Evolutionary conservation across 2,797 vertebrate species (phyloP), one percentile per base, ranked within the genome.

Genomic region (Rhynchonycteris naso): DNA sequence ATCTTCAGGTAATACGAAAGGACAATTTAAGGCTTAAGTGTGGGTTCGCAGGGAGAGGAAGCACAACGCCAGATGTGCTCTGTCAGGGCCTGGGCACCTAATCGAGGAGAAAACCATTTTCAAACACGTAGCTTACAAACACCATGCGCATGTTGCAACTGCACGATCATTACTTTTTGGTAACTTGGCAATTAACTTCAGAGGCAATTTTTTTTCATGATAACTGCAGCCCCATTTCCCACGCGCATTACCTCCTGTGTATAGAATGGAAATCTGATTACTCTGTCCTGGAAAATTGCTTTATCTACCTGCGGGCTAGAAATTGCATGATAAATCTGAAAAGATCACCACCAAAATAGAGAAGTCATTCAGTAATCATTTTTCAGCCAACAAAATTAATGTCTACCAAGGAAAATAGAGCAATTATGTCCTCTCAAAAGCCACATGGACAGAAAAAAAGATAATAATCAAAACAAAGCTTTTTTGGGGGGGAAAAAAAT

Each of bases 251-350:
- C 87, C 96, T 72, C 59, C 96, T 97, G 97, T 95, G 87, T 47
- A 78, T 87, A 94, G 92, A 97, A 97, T 83, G 97, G 97, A 98
- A 98, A 98, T 96, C 94, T 97, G 97, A 98, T 98, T 98, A 97
- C 93, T 95, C 93, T 84, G 90, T 93, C 98, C 97, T 97, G 85
- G 96, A 97, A 98, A 98, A 98, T 97, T 96, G 92, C 94, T 97
- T 96, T 95, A 96, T 96, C 97, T 97, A 97, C 97, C 97, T 97
- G 90, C 85, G 59, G 96, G 96, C 95, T 97, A 96, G 94, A 97
- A 97, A 97, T 97, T 98, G 96, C 84, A 96, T 22, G 96, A 97
- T 96, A 98, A 98, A 98, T 97, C 87, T 96, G 95, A 95, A 93
- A 98, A 97, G 91, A 84, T 97, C 98, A 97, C 95, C 97, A 93